Percentiles rank a stretch among this genome's conserved stretches.
Conservation (phyloP, 2,888 invertebrate species). For the Maniola hyperantus region DNA sequence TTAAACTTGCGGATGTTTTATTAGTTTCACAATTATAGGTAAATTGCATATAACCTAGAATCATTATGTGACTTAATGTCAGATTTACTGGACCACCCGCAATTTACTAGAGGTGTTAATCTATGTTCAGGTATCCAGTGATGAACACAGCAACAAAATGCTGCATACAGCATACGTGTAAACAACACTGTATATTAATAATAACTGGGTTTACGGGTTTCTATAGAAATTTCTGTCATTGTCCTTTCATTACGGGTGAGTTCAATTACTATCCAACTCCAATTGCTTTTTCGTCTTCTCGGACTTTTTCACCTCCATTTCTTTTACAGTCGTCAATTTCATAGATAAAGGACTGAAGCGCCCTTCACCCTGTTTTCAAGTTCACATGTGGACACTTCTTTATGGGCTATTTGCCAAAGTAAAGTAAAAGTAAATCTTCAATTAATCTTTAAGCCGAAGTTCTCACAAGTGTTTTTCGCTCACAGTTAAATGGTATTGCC, state of each 20-base stretch:
- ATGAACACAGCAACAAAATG: too few species aligned
- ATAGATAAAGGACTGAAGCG: slow-evolving; percentile 9
- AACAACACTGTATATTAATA: too few species aligned
- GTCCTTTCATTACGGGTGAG: slow-evolving; percentile 22
- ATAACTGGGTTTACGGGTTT: too few species aligned
- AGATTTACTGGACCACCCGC: too few species aligned
- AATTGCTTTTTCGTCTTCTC: slow-evolving; percentile 27
- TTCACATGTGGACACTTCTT: slow-evolving; percentile 9
- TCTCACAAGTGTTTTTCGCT: slow-evolving; percentile 1
- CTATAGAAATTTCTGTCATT: too few species aligned
- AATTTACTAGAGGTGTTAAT: too few species aligned
- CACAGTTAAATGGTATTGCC: not conserved
- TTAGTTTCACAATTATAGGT: too few species aligned
- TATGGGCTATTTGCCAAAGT: not conserved
- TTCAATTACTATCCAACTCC: slow-evolving; percentile 30
- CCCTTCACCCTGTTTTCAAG: slow-evolving; percentile 22
- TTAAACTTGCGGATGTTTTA: too few species aligned
- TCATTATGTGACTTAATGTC: too few species aligned
- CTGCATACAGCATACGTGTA: too few species aligned
- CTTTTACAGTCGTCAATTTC: slow-evolving; percentile 29
- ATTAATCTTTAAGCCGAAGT: not conserved
- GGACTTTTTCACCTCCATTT: slow-evolving; percentile 29
- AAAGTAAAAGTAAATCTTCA: slow-evolving; percentile 3
- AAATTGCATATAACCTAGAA: too few species aligned
- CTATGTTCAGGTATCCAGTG: too few species aligned